Evolutionary conservation across 2,113 vertebrate species (phyloP), one percentile per base, ranked within the genome.

Genomic region (Melanerpes formicivorus): DNA sequence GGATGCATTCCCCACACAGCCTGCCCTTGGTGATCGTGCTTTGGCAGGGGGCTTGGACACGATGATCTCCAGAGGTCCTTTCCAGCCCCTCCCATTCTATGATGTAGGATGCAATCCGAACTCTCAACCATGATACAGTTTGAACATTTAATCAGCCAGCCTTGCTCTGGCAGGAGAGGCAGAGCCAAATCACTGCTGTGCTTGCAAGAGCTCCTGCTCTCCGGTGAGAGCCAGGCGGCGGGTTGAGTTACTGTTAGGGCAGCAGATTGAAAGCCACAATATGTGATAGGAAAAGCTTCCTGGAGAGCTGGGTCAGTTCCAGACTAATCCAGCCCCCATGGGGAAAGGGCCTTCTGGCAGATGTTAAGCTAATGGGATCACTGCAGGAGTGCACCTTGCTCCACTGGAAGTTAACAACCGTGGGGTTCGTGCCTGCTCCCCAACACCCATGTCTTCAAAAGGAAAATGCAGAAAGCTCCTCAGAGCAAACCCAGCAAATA

Each of bases 291-390:
- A 83, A 67, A 82, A 82, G 70, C 60, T 78, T 89, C 72, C 88
- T 1, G 3, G 23, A 42, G 92, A 84, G 79, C 71, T 94, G 90
- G 94, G 94, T 18, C 67, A 37, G 69, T 56, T 93, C 88, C 94
- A 97, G 94, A 60, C 37, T 90, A 91, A 95, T 74, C 87, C 93
- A 92, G 59, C 86, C 93, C 87, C 85, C 12, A 44, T 80, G 87
- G 88, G 93, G 78, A 96, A 93, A 96, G 75, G 70, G 46, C 30
- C 70, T 85, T 87, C 82, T 48, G 94, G 87, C 50, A 93, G 80
- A 82, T 80, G 84, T n/a, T 8, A 29, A 46, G 71, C 83, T 90
- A 18, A 90, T 34, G 88, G 89, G 84, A 65, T 93, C 46, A 77
- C 42, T 12, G 90, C 16, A 23, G 4, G 9, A 55, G 73, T 4